phyloP scores from a whole-genome alignment of 1,140 invertebrate species.

The Geopemphigus sp. region DNA sequence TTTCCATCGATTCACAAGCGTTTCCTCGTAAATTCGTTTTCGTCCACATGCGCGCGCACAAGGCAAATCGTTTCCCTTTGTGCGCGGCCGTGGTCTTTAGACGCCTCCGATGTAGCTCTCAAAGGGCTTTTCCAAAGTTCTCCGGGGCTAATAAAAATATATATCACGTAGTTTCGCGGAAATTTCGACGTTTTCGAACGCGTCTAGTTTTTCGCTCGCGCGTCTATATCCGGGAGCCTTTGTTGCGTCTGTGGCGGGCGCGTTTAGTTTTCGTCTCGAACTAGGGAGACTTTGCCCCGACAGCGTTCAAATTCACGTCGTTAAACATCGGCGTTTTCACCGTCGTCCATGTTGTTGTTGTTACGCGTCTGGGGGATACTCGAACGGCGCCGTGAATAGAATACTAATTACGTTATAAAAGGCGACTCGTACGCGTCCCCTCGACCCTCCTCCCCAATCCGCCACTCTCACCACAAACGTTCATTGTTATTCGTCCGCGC shows the following conservation, averaged over 20 bases:
- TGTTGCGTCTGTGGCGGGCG: neutral
- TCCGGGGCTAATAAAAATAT: slow-evolving; percentile 13
- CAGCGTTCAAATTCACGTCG: neutral
- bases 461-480: no score
- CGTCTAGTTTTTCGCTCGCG: no score
- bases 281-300: neutral
- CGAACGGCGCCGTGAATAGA: slow-evolving; percentile 4
- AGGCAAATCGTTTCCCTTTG: slow-evolving; percentile 18
- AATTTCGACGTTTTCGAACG: slow-evolving; percentile 7
- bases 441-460: no score
- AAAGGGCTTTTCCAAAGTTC: slow-evolving; percentile 13
- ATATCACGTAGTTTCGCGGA: neutral
- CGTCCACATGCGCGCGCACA: no score
- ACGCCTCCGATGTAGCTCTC: neutral
- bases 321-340: slow-evolving; percentile 4
- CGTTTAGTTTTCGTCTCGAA: neutral
- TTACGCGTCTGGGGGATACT: neutral
- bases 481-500: slow-evolving; percentile 7
- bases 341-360: neutral
- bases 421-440: neutral
- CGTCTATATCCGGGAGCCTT: slow-evolving; percentile 13
- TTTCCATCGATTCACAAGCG: no score
- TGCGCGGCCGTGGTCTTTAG: neutral
- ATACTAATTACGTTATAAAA: slow-evolving; percentile 14
- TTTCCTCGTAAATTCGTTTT: no score